Conservation (phyloP, 1,140 invertebrate species). For the Zophobas atratus region DNA sequence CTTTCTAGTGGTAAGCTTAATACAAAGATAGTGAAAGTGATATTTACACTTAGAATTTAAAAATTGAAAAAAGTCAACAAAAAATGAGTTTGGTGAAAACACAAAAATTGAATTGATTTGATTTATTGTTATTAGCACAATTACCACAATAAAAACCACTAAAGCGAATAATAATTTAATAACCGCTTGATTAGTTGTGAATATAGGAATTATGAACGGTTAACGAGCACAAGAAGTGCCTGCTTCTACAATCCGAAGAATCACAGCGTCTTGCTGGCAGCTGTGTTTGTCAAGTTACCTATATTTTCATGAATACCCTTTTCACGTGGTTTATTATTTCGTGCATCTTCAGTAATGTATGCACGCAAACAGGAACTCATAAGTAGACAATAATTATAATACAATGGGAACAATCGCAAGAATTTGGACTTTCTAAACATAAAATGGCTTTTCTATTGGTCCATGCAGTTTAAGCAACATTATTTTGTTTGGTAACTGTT, state of each 20-base stretch:
- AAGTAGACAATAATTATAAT: constrained; percentile 11
- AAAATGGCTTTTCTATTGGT: constrained; percentile 5
- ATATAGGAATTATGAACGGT: background rate
- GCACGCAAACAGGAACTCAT: constrained; percentile 23
- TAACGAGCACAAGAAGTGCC: background rate
- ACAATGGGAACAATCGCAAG: constrained; percentile 23
- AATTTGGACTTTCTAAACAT: constrained; percentile 36
- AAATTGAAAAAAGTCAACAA: constrained; percentile 2
- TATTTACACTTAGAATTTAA: background rate
- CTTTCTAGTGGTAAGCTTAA: constrained; percentile 21
- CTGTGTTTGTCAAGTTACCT: constrained; percentile 12
- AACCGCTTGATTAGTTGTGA: background rate
- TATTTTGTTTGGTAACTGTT: constrained; percentile 3
- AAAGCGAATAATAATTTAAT: background rate
- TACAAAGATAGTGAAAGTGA: constrained; percentile 35
- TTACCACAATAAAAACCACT: background rate
- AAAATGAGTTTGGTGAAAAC: constrained; percentile 11
- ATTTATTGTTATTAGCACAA: background rate
- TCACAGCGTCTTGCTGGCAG: constrained; percentile 3
- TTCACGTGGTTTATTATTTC: constrained; percentile 6
- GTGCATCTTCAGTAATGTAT: constrained; percentile 12
- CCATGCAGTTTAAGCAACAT: background rate
- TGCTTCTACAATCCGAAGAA: constrained; percentile 11
- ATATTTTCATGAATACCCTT: background rate
- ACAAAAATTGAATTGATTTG: constrained; percentile 23